Conservation (phyloP, 2,113 vertebrate genomes). For the Marmota flaviventris region DNA sequence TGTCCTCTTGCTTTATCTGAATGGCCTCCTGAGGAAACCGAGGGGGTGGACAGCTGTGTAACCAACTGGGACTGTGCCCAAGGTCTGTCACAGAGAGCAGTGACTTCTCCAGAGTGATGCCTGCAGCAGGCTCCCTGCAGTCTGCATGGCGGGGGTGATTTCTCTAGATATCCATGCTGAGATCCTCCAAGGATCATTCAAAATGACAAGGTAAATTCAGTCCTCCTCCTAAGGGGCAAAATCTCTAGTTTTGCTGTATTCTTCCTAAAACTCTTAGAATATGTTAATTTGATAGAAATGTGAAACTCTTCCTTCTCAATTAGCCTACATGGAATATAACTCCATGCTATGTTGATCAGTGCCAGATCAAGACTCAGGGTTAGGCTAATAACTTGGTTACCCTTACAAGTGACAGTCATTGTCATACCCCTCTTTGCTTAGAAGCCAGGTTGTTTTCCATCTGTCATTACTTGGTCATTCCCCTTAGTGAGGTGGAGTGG, state of each 20-base stretch:
- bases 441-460: neutral
- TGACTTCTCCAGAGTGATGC: neutral
- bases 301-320: neutral
- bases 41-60: neutral
- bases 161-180: neutral
- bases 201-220: neutral
- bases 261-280: neutral
- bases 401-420: neutral
- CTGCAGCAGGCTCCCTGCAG: neutral
- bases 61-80: neutral
- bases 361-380: neutral
- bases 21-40: neutral
- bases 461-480: neutral
- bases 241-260: neutral
- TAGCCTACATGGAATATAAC: neutral
- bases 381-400: neutral
- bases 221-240: neutral
- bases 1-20: constrained; percentile 56
- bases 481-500: neutral
- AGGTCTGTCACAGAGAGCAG: neutral
- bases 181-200: neutral
- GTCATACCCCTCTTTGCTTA: neutral
- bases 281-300: neutral
- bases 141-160: neutral
- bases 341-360: neutral